Evolutionary conservation across 1,140 invertebrate species (phyloP), one percentile per base, ranked within the genome.

Genomic region (Plodia interpunctella): DNA sequence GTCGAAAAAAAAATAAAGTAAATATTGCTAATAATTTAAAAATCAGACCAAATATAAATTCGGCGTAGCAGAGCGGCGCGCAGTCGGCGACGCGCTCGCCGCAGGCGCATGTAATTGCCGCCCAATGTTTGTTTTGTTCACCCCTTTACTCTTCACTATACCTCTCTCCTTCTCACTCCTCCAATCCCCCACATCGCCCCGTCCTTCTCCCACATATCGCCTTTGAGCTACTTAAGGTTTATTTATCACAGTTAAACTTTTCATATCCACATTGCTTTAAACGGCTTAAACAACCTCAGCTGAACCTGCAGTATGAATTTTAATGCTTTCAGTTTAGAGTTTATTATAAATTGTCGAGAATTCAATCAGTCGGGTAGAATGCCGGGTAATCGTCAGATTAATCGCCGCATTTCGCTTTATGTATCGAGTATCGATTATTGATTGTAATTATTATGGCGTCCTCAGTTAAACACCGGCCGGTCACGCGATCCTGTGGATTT

Each of bases 401-500:
- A 82, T 84, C 72, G 72, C 68, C 61, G 70, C 64, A 68, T 74
- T 76, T 76, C 70, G 60, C 71, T 77, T 76, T 76, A 83, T 79
- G 74, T 78, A 76, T 79, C 73, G 72, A 67, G 72, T 67, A 67
- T 58, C 70, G 72, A 76, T 83, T 87, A 87, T 84, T 86, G 84
- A 86, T 87, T 80, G 80, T 87, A 84, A 84, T 87, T 83, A 83
- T 83, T 72, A 82, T 84, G 78, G 77, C 72, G 78, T 74, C 66
- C 72, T 81, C 68, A 75, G 79, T 83, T 80, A 80, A 80, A 80
- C 72, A 79, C 79, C 63, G 74, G 60, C 63, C 70, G 71, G 69
- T 80, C 80, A 84, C 81, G 81, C 78, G 74, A 87, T 74, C 60
- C 60, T 61, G 62, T 38, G 59, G 67, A 84, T 84, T 82, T 80